Conservation (phyloP, 2,113 vertebrate genomes). For the Xiphophorus maculatus region DNA sequence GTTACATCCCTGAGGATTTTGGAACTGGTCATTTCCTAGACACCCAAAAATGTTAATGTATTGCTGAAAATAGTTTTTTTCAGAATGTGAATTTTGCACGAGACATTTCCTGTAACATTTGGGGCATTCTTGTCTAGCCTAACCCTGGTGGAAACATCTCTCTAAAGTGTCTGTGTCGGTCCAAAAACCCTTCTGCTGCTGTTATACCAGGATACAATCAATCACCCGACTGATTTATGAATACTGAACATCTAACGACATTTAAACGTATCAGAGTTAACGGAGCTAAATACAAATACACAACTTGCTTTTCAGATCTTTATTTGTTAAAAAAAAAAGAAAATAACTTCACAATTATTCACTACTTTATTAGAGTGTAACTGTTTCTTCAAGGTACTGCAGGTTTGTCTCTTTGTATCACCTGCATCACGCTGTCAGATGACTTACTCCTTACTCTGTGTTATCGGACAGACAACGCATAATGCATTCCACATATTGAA, state of each 20-base stretch:
- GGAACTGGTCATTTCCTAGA: no score
- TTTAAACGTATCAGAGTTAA: neutral
- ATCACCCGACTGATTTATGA: no score
- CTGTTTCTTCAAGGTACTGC: neutral
- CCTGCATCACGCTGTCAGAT: neutral
- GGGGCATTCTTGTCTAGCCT: neutral
- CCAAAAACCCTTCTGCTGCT: neutral
- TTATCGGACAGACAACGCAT: neutral
- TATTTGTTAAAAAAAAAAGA: no score
- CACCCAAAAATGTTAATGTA: no score
- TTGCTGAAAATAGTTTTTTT: no score
- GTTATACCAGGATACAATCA: neutral
- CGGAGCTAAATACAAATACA: no score
- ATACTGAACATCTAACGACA: neutral
- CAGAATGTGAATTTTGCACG: no score
- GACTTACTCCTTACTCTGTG: neutral
- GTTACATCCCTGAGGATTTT: no score
- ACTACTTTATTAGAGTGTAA: neutral
- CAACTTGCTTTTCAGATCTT: no score
- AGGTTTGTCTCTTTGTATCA: neutral
- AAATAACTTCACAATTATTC: no score
- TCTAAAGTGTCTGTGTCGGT: neutral
- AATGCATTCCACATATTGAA: neutral
- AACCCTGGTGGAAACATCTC: neutral
- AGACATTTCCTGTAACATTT: neutral